Base-by-base conservation (phyloP, 2,888 invertebrate species). In the Parnassius orleans region DNA sequence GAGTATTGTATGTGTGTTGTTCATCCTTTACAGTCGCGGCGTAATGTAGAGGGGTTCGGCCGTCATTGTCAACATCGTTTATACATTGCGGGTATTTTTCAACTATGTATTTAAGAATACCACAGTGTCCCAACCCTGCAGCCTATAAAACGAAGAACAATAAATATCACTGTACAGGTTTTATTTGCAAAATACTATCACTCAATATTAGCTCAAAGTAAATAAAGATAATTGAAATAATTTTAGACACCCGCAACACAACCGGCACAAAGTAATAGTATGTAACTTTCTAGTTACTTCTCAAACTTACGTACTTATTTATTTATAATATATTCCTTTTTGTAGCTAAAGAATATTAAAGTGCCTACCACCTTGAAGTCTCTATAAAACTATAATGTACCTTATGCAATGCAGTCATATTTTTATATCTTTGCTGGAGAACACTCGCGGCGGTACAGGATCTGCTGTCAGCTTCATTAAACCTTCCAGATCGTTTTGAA, bases 11-110 rank as follows among this genome's bases (percentile, higher is more conserved):
- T 75, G 95, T 95, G 69, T 94, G 93, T 68, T 94, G 95, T 60
- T 95, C 95, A 73, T 97, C 97, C 79, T 95, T 95, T 33, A 95
- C 91, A 12, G 95, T 93, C 2, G 97, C 96, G 0, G 98, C 96
- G 85, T 97, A 98, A 86, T 98, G 98, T 55, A 98, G 86, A 0
- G 98, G 95, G 0, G 97, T 97, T 69, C 97, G 93, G 24, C 97
- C 97, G 65, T 97, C 96, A 75, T 94, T 94, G 84, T 98, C 98
- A 15, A 93, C 88, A 47, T 94, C 93, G 57, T 93, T 93, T 41
- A 95, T 92, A 2, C 95, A 93, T 77, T 94, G 93, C 7, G 96
- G 95, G 79, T 94, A 95, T 67, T 93, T 92, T 53, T 93, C 93
- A 1, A 95, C 81, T 53, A 97, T 93, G 79, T 95, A 96, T 72